Evolutionary conservation across 2,797 vertebrate genomes (phyloP).

Genomic region (Apogon hyalosoma): DNA sequence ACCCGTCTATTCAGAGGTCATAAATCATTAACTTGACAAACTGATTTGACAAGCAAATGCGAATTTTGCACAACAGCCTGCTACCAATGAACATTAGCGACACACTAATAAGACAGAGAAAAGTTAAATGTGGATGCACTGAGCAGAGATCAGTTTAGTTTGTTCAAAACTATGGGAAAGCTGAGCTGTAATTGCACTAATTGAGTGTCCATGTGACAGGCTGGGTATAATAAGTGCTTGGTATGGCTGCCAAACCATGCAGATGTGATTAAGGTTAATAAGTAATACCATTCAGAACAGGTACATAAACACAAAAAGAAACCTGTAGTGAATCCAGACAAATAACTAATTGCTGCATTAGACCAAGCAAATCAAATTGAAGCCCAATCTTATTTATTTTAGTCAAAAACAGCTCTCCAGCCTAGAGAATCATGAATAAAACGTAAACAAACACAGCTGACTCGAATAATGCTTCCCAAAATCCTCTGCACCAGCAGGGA

Average conservation of each 20-base stretch:
- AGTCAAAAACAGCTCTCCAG: neutral
- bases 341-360: neutral
- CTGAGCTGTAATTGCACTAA: neutral
- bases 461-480: neutral
- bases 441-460: conserved; percentile 25
- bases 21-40: conserved; percentile 1
- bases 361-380: neutral
- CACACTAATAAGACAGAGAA: too few relatives aligned
- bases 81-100: too few relatives aligned
- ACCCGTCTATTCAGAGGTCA: neutral
- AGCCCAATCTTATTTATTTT: neutral
- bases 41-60: conserved; percentile 7
- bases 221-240: neutral
- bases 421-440: conserved; percentile 14
- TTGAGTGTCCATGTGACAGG: neutral
- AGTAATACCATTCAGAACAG: conserved; percentile 5
- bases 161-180: neutral
- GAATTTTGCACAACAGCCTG: conserved; percentile 10
- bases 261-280: conserved; percentile 19
- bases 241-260: neutral
- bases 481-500: conserved; percentile 8
- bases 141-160: neutral
- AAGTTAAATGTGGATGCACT: neutral
- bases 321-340: neutral
- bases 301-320: neutral